Evolutionary conservation across 2,113 vertebrate species (phyloP), one percentile per base, ranked within the genome.

Genomic region (Egretta garzetta): DNA sequence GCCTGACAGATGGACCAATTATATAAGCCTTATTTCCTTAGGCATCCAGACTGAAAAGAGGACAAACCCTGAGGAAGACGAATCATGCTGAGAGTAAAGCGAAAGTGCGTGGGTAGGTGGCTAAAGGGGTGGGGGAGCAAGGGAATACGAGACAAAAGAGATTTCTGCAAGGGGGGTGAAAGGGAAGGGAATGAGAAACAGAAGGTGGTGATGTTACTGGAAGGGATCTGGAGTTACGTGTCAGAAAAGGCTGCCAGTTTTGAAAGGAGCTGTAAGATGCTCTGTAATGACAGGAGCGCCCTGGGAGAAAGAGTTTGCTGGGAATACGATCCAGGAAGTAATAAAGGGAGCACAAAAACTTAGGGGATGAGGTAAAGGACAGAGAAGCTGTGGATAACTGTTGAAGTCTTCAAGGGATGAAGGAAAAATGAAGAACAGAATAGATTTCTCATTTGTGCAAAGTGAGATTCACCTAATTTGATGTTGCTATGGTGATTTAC

Each of bases 401-500:
- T 5, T 76, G 33, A 91, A 91, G 45, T 62, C 87, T 86, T 88
- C 58, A 49, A 93, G 71, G 66, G 67, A 75, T 20, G 45, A 82
- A 93, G 58, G 18, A 49, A 80, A 77, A 82, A 45, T 9, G 33
- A 81, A 73, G 63, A 93, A 28, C 2, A 76, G 52, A 71, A 68
- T 4, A 88, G 58, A 91, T 62, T 6, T 79, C 62, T 72, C 10
- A 2, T 68, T 93, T 80, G 70, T 89, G 67, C 62, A 66, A 88
- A 94, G 66, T 33, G 41, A 88, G 58, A 89, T 62, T 62, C 58
- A 76, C 28, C 0, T 0, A 80, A 90, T 82, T 82, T 0, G 0
- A 53, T 30, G 97, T 96, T 94, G 94, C 96, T 91, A 94, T 96
- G 94, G 95, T 47, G 74, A 96, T 91, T 96, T 59, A 58, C 55